phyloP scores from a whole-genome alignment of 2,888 invertebrate species.

The Cenopis cana region DNA sequence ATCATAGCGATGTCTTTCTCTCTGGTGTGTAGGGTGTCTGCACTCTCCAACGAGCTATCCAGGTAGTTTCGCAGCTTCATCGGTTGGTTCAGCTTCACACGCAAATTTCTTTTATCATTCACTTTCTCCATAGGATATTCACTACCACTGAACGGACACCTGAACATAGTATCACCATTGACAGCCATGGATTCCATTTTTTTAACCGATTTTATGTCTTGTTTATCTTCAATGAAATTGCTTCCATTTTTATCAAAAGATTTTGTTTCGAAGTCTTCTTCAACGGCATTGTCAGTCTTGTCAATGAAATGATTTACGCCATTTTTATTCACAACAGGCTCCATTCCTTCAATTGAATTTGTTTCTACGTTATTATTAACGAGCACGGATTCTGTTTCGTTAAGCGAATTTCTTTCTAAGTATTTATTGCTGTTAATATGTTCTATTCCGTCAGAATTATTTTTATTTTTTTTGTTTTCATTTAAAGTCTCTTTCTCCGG shows the following conservation, averaged over 20 bases:
- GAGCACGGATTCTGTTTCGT: conserved; percentile 27
- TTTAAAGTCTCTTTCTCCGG: conserved; percentile 45
- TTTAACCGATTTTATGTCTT: neutral
- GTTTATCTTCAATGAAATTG: conserved; percentile 22
- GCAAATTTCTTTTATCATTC: conserved; percentile 65
- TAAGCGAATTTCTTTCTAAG: conserved; percentile 43
- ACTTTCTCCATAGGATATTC: conserved; percentile 55
- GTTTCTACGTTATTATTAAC: conserved; percentile 8
- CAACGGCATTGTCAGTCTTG: conserved; percentile 33
- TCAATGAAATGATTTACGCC: conserved; percentile 43
- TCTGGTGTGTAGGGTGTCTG: conserved; percentile 69
- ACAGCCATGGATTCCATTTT: conserved; percentile 34
- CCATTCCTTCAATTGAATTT: neutral
- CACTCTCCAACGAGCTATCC: conserved; percentile 59
- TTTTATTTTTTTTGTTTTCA: neutral
- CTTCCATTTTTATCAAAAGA: conserved; percentile 45
- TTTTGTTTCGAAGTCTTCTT: neutral
- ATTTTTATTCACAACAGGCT: neutral
- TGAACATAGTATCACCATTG: conserved; percentile 59
- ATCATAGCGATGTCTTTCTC: conserved; percentile 62
- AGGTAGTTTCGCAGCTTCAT: conserved; percentile 70
- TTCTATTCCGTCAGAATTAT: conserved; percentile 32
- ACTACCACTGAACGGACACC: conserved; percentile 71
- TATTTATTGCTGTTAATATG: conserved; percentile 25
- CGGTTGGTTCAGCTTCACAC: conserved; percentile 74